Conservation (phyloP, 2,113 vertebrate species). For the Phalacrocorax pelagicus region DNA sequence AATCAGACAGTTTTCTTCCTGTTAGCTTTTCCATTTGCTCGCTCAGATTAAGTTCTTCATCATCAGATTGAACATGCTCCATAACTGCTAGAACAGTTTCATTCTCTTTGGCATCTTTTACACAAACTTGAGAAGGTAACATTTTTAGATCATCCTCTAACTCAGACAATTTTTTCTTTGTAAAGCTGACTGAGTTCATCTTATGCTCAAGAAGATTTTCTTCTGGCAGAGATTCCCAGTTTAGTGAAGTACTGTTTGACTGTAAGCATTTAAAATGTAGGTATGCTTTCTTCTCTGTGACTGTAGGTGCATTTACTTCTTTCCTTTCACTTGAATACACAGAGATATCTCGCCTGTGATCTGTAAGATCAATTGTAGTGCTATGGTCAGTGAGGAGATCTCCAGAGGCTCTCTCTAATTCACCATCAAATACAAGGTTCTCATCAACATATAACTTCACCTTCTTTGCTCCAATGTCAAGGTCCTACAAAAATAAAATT, state of each 20-base stretch:
- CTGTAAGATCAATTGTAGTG: slow-evolving; percentile 71
- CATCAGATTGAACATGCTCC: slow-evolving; percentile 25
- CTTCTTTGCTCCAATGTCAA: slow-evolving; percentile 84
- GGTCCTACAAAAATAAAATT: slow-evolving; percentile 76
- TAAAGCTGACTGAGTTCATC: not conserved
- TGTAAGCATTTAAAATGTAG: not conserved
- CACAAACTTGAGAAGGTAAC: not conserved
- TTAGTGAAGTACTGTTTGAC: not conserved
- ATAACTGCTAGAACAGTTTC: slow-evolving; percentile 16
- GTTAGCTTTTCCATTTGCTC: slow-evolving; percentile 72
- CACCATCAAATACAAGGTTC: slow-evolving; percentile 85
- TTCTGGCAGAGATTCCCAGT: not conserved
- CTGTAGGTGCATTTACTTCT: not conserved
- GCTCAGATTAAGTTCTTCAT: slow-evolving; percentile 63
- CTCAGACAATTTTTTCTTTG: not conserved
- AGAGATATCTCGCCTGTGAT: not conserved
- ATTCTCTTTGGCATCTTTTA: not conserved
- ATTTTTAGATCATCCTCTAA: not conserved
- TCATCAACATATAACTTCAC: slow-evolving; percentile 89
- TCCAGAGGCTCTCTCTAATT: slow-evolving; percentile 83
- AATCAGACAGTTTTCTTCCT: slow-evolving; percentile 68
- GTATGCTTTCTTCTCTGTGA: not conserved
- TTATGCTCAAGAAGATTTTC: not conserved
- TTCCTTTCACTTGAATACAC: not conserved
- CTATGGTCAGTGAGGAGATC: slow-evolving; percentile 77